Base-by-base conservation (phyloP, 1,140 invertebrate species). In the Sinella curviseta region DNA sequence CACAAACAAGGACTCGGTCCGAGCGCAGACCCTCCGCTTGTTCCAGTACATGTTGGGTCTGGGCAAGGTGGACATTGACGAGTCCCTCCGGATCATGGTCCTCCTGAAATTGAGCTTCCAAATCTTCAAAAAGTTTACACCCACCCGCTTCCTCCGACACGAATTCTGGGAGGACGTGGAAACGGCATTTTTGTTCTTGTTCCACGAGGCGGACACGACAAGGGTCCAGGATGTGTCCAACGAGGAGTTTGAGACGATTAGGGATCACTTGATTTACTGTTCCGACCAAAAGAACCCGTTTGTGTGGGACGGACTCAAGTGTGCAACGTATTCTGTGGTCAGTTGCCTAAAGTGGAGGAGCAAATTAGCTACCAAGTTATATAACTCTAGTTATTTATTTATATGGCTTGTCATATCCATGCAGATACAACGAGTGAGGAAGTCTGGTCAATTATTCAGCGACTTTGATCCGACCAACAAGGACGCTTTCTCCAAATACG, bases 171-270 rank as follows among this genome's bases (percentile, higher is more conserved):
- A 16, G 78, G 81, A 75, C 39, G 74, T 75, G 3, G 34, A 39
- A 75, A n/a, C 14, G 28, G 74, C 35, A 1, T 82, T 82, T 74
- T 33, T 82, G 0, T 82, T 80, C 74, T 73, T 82, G 4, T 24
- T 80, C 0, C 3, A 48, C 4, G 81, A 82, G 54, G 55, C 73
- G 30, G 78, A 77, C 26, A 54, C 60, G 28, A 70, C 60, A 4
- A 39, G 39, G 1, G 16, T 82, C 2, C 24, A 77, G 16, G 81
- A 82, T 33, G 55, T 82, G 2, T 30, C 74, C 26, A 4, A 39
- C n/a, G 81, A 82, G 30, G 81, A 82, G 57, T 80, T 70, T 73
- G 33, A 78, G n/a, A 48, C 36, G 20, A 78, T 82, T 28, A 39
- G 60, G 33, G 70, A 78, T 26, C 60, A 35, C 0, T 36, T 82